Conservation (phyloP, 2,888 invertebrate species). For the Drosophila subsilvestris region DNA sequence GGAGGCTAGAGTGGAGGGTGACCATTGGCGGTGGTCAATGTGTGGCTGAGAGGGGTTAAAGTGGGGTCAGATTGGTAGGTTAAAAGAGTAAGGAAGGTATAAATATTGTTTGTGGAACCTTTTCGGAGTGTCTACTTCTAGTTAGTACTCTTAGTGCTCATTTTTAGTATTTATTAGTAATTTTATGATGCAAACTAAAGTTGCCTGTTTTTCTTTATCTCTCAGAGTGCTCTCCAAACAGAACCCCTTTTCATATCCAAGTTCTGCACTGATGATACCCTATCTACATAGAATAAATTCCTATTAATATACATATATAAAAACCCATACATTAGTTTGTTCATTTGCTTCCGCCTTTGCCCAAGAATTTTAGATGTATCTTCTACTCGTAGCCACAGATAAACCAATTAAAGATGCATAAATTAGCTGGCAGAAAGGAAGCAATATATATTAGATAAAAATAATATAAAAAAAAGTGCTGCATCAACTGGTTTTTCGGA, state of each 20-base stretch:
- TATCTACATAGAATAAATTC: background rate
- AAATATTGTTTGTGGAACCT: too few species aligned
- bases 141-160: too few species aligned
- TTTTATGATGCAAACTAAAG: too few species aligned
- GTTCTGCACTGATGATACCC: background rate
- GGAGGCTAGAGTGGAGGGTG: background rate
- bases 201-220: too few species aligned
- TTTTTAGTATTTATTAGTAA: too few species aligned
- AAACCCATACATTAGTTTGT: conserved; percentile 8
- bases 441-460: conserved; percentile 32
- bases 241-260: background rate
- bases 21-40: background rate
- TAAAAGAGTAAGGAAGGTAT: too few species aligned
- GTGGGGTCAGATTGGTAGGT: background rate
- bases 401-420: conserved; percentile 19
- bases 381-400: conserved; percentile 3
- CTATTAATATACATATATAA: background rate
- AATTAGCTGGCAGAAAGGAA: conserved; percentile 30
- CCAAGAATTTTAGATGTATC: conserved; percentile 4
- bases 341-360: conserved; percentile 3
- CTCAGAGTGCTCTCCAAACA: too few species aligned
- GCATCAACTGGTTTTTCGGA: conserved; percentile 28
- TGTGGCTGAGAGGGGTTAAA: background rate
- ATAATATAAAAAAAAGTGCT: conserved; percentile 12
- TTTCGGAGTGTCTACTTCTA: too few species aligned